Base-by-base conservation (phyloP, 2,113 vertebrate species). In the Dasyurus viverrinus region DNA sequence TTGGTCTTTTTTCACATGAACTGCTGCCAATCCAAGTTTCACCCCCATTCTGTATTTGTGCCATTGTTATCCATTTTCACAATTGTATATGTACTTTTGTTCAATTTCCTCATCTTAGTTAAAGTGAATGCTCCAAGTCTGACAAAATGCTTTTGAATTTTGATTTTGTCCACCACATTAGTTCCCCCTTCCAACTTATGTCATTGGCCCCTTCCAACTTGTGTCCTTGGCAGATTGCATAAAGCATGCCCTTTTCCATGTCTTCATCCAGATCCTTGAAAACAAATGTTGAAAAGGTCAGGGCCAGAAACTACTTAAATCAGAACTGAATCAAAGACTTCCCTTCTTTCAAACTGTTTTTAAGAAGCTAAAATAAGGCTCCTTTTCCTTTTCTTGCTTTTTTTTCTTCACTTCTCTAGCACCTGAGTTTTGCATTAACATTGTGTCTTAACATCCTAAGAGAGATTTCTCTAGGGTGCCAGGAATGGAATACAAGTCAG, bases 261-360 rank as follows among this genome's bases (percentile, higher is more conserved):
- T 48, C 27, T 89, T 47, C 47, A 50, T 1, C 0, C 26, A 36
- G 26, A 54, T 36, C 84, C 12, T 12, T 1, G 24, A 53, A 84
- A 24, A 36, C 19, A 46, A 0, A 27, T 3, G 0, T 2, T 27
- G 42, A 7, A 0, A 23, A 53, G 55, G 36, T 27, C 22, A 2
- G 84, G 89, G 22, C 22, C 60, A n/a, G 60, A 76, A 68, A 68
- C 60, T 16, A 60, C 60, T 76, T n/a, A 76, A 76, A 76, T 55
- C 14, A 76, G 16, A n/a, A 76, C 68, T n/a, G 68, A 76, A 12
- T 76, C 68, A 76, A n/a, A 76, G 68, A 42, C 16, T 84, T 84
- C 68, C 68, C n/a, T 84, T 84, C 68, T 42, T 84, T 84, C 0
- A n/a, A 84, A 19, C n/a, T 19, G 8, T 42, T 84, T n/a, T 84